Evolutionary conservation across 2,888 invertebrate genomes (phyloP).

Genomic region (Oscheius sp.): DNA sequence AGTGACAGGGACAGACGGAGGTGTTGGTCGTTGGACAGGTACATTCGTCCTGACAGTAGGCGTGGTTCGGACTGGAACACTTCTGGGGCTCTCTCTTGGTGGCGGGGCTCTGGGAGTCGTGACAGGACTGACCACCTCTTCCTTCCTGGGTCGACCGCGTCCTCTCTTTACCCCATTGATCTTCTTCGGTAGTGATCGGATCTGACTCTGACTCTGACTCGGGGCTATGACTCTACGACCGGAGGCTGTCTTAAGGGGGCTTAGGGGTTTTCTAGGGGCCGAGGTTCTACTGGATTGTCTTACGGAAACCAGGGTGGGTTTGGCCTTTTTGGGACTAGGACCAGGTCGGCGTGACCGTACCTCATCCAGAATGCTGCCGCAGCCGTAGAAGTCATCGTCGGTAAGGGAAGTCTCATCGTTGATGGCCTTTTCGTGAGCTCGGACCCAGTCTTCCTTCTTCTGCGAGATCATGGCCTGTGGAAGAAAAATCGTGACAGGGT

Average conservation of each 20-base stretch:
- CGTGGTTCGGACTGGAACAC: too few relatives aligned
- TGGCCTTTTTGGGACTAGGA: neutral
- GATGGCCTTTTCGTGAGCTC: conserved; percentile 54
- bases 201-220: conserved; percentile 1
- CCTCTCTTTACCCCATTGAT: conserved; percentile 36
- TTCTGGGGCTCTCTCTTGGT: neutral
- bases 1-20: too few relatives aligned
- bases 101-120: conserved; percentile 2
- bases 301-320: neutral
- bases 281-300: neutral
- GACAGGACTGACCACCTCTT: neutral
- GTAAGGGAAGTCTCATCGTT: conserved; percentile 39
- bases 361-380: conserved; percentile 52
- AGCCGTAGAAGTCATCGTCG: conserved; percentile 44
- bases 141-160: conserved; percentile 40
- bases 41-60: too few relatives aligned
- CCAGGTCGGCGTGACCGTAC: conserved; percentile 48
- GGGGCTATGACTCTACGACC: conserved; percentile 23
- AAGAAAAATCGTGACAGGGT: neutral
- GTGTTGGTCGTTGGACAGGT: too few relatives aligned
- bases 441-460: conserved; percentile 62
- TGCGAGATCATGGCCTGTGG: conserved; percentile 58
- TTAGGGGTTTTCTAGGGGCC: conserved; percentile 9
- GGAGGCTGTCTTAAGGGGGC: conserved; percentile 32
- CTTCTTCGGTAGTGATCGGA: conserved; percentile 4